A percentile compares a stretch with the other conserved stretches of the same genome.
phyloP scores from a whole-genome alignment of 2,888 invertebrate genomes.

The Aphrophora alni region DNA sequence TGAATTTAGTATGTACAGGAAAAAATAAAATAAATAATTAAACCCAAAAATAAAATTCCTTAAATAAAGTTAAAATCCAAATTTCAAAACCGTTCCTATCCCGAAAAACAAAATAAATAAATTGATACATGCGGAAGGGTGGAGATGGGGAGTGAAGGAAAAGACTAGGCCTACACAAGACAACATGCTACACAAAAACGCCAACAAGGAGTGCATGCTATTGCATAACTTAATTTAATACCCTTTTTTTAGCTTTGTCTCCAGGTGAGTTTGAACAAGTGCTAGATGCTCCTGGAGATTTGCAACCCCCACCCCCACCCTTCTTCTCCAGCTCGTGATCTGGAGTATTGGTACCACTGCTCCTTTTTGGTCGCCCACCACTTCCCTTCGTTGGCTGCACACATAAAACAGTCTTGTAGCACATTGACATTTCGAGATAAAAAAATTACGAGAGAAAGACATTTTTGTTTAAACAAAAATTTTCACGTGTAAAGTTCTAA shows the following conservation, averaged over 20 bases:
- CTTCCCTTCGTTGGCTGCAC: constrained; percentile 52
- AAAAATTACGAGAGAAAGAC: background rate
- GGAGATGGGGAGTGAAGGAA: background rate
- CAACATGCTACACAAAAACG: background rate
- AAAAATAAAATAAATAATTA: too few relatives aligned
- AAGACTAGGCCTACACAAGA: constrained; percentile 3
- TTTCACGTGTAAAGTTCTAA: background rate
- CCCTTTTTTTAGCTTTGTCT: constrained; percentile 56
- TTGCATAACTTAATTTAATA: constrained; percentile 21
- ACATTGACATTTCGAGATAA: background rate
- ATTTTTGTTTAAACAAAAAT: background rate
- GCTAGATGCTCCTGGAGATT: constrained; percentile 55
- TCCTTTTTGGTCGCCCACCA: constrained; percentile 50
- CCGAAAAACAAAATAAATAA: background rate
- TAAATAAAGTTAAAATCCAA: background rate
- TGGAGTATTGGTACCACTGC: constrained; percentile 56
- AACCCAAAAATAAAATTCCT: too few relatives aligned
- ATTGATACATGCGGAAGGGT: background rate
- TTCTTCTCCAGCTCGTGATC: constrained; percentile 55
- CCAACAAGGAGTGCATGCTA: constrained; percentile 16
- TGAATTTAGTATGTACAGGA: too few relatives aligned
- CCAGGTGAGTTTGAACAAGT: constrained; percentile 55
- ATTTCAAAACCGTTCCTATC: background rate
- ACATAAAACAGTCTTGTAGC: constrained; percentile 27
- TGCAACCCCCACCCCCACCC: constrained; percentile 52